Evolutionary conservation across 2,888 invertebrate species (phyloP).

Genomic region (Cheilosia vulpina): DNA sequence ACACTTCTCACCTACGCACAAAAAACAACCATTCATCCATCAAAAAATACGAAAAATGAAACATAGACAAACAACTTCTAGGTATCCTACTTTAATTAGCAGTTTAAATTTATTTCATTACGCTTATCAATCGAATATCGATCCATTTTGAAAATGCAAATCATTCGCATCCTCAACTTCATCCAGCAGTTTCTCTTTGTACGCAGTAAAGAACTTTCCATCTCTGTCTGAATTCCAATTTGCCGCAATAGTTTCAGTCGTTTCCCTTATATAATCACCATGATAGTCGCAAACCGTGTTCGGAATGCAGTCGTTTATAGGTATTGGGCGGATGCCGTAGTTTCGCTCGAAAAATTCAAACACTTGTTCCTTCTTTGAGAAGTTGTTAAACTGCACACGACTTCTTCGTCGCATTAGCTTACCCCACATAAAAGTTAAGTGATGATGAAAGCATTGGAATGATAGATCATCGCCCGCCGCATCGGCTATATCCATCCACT

Average conservation of each 20-base stretch:
- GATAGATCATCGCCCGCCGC: conserved; percentile 86
- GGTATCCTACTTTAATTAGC: not conserved
- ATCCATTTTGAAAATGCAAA: conserved; percentile 53
- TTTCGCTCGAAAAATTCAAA: conserved; percentile 88
- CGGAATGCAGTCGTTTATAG: conserved; percentile 31
- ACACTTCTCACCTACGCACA: no score
- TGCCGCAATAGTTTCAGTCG: conserved; percentile 2
- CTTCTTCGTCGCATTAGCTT: conserved; percentile 89
- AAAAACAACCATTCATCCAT: no score
- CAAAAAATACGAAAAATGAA: not conserved
- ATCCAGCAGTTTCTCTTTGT: conserved; percentile 72
- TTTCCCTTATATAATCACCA: conserved; percentile 20
- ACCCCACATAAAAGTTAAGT: conserved; percentile 97
- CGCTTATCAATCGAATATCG: conserved; percentile 60
- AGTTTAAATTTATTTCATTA: not conserved
- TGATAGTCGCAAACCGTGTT: conserved; percentile 77
- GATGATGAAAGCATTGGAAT: conserved; percentile 96
- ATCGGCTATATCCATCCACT: conserved; percentile 91
- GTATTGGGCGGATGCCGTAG: conserved; percentile 84
- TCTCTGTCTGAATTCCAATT: conserved; percentile 71
- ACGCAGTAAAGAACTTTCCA: conserved; percentile 79
- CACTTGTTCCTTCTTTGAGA: conserved; percentile 88
- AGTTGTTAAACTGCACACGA: conserved; percentile 90
- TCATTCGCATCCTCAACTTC: conserved; percentile 65
- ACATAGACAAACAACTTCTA: not conserved